These are phyloP conservation scores for Perca schrenkii DNA, from an alignment of 2,113 vertebrate genomes.

Conservation along the genomic window DNA sequence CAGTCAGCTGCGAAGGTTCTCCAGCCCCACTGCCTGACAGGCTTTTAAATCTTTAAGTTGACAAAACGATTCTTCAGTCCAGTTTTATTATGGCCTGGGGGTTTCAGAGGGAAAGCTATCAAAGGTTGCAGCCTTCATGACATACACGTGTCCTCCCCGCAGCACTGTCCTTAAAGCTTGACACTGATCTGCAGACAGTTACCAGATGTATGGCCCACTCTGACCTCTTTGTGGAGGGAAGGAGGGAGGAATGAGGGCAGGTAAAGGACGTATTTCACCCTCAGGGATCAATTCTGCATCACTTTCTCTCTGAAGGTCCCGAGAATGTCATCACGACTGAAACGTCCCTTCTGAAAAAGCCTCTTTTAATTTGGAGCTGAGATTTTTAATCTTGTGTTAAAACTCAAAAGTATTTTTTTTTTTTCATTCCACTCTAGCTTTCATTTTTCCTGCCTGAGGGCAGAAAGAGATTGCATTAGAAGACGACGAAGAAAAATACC, in stretches of 20 bases:
- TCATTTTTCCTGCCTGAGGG: background rate
- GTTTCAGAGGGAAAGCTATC: background rate
- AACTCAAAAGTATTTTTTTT: too few relatives aligned
- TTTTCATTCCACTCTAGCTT: background rate
- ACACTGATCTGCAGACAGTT: background rate
- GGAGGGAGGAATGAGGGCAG: background rate
- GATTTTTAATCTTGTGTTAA: too few relatives aligned
- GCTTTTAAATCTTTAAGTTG: background rate
- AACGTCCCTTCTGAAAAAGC: background rate
- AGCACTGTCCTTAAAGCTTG: background rate
- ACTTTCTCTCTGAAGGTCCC: background rate
- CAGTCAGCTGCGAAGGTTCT: background rate
- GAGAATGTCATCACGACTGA: background rate
- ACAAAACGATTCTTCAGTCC: background rate
- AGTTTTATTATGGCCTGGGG: background rate
- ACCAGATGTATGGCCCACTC: conserved; percentile 3
- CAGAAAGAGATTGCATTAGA: background rate
- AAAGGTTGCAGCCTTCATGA: background rate
- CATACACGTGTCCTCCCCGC: background rate
- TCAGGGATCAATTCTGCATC: background rate
- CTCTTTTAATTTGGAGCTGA: background rate
- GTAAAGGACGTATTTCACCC: background rate
- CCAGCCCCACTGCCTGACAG: background rate
- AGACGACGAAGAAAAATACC: background rate
- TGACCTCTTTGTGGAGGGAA: background rate